A percentile compares a stretch with the other conserved stretches of the same genome.
phyloP scores from a whole-genome alignment of 2,888 invertebrate genomes.

The Dolichomitus sp. region DNA sequence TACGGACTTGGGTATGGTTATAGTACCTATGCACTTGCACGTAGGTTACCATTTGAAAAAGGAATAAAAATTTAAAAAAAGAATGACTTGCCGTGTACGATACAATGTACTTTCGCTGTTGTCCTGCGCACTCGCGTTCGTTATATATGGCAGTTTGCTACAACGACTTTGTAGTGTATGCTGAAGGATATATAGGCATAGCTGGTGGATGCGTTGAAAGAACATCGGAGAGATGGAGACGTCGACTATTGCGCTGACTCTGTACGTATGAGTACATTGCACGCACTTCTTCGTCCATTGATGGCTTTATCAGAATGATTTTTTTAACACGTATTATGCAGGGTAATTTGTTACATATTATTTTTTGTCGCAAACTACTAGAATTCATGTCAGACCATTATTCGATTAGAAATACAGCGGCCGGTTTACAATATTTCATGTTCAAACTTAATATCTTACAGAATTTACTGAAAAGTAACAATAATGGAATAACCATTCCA shows the following conservation, averaged over 20 bases:
- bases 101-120: constrained; percentile 16
- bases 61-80: neutral
- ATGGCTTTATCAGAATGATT: constrained; percentile 1
- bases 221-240: constrained; percentile 54
- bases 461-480: no score
- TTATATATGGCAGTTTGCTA: neutral
- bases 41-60: constrained; percentile 59
- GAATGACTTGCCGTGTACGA: neutral
- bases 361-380: no score
- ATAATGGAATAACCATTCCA: no score
- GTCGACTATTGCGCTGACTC: constrained; percentile 62
- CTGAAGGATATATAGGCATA: neutral
- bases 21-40: neutral
- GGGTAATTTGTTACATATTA: neutral
- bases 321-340: neutral
- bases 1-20: neutral
- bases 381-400: no score
- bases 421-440: no score
- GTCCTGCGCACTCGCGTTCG: neutral
- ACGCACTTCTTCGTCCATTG: constrained; percentile 29
- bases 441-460: no score
- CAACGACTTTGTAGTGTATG: neutral
- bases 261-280: constrained; percentile 4
- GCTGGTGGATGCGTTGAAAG: neutral
- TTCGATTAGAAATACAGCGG: no score